Percentiles rank a stretch among this genome's conserved stretches.
phyloP scores from a whole-genome alignment of 2,888 invertebrate genomes.

The Clitarchus hookeri region DNA sequence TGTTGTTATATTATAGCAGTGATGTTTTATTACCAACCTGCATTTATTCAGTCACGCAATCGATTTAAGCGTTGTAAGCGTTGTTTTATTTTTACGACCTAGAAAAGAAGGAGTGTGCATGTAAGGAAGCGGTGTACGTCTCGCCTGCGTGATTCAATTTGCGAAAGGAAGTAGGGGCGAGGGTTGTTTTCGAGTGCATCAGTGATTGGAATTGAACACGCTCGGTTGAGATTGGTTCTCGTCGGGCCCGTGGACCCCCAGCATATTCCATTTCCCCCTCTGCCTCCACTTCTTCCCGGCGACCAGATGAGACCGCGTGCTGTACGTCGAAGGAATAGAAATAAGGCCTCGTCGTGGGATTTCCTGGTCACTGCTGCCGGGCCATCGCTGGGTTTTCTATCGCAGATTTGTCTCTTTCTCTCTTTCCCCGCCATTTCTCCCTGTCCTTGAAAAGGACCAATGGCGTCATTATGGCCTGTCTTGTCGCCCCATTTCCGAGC shows the following conservation, averaged over 20 bases:
- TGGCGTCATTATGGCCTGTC: neutral
- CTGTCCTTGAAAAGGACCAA: neutral
- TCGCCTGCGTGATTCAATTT: no score
- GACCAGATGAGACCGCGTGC: neutral
- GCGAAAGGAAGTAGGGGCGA: neutral
- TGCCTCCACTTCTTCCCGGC: neutral
- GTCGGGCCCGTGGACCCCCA: neutral
- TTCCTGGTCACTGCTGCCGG: no score
- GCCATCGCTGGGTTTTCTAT: neutral
- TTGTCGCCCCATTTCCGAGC: neutral
- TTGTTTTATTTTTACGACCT: no score
- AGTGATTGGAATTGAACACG: neutral
- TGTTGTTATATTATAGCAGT: no score
- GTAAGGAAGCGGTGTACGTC: no score
- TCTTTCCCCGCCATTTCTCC: neutral
- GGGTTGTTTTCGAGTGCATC: slow-evolving; percentile 1
- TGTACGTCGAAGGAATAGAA: neutral
- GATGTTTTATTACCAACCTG: no score
- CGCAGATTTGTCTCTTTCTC: neutral
- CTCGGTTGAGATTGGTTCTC: neutral
- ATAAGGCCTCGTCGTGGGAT: neutral
- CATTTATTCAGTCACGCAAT: no score
- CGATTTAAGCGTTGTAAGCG: no score
- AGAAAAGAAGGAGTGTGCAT: no score
- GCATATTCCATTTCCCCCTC: neutral